A percentile compares a stretch with the other conserved stretches of the same genome.
phyloP scores from a whole-genome alignment of 2,797 vertebrate genomes.

The Phalanger gymnotis region DNA sequence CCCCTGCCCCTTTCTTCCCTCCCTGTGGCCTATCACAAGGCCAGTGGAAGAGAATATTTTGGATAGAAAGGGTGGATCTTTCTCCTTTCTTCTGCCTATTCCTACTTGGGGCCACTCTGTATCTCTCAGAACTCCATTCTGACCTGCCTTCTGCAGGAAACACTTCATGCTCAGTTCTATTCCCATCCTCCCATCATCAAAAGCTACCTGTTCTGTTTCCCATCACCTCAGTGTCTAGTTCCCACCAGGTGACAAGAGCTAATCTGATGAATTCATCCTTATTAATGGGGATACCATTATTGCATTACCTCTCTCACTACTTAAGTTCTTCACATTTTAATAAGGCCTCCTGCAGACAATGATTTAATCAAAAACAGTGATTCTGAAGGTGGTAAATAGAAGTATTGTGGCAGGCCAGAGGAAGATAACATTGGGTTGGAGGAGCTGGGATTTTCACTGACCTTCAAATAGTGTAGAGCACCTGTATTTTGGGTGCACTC shows the following conservation, averaged over 20 bases:
- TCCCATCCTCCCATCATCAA: neutral
- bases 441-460: conserved; percentile 28
- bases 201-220: neutral
- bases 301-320: neutral
- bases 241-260: conserved; percentile 25
- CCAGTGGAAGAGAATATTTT: neutral
- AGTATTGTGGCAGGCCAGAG: neutral
- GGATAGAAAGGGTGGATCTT: neutral
- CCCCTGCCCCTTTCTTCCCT: neutral
- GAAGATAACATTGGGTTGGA: neutral
- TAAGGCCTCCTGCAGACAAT: neutral
- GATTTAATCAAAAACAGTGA: conserved; percentile 6
- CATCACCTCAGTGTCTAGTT: neutral
- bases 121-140: neutral
- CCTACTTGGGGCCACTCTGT: neutral
- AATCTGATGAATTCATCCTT: neutral
- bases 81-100: neutral
- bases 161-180: neutral
- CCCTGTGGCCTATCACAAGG: neutral
- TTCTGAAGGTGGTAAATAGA: neutral
- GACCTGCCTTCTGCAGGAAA: neutral
- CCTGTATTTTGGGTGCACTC: neutral
- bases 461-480: neutral
- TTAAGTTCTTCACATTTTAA: conserved; percentile 40
- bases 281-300: neutral